A percentile compares a stretch with the other conserved stretches of the same genome.
Evolutionary conservation across 2,888 invertebrate genomes (phyloP).

Genomic region (Drosophila heteroneura): DNA sequence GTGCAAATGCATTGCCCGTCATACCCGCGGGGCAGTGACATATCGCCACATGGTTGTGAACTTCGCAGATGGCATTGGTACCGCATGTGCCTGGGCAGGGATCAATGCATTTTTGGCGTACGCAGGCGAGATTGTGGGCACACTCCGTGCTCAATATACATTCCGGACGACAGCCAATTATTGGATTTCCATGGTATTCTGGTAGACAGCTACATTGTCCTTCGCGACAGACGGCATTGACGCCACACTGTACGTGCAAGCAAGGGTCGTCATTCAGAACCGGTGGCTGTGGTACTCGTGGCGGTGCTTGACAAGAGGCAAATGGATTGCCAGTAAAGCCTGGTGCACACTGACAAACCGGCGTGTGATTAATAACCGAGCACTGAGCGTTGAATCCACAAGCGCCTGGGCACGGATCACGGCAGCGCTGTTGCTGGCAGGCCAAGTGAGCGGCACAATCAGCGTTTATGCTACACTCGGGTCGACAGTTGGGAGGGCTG

Average conservation of each 20-base stretch:
- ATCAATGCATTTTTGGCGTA: slow-evolving; percentile 89
- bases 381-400: slow-evolving; percentile 89
- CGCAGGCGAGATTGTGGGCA: slow-evolving; percentile 88
- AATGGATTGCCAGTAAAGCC: slow-evolving; percentile 89
- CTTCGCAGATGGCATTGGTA: slow-evolving; percentile 89
- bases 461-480: slow-evolving; percentile 90
- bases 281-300: slow-evolving; percentile 75
- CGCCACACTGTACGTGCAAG: slow-evolving; percentile 90
- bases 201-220: slow-evolving; percentile 90
- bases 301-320: slow-evolving; percentile 87
- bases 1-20: slow-evolving; percentile 89
- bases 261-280: slow-evolving; percentile 88
- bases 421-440: slow-evolving; percentile 90
- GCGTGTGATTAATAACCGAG: slow-evolving; percentile 89
- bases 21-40: slow-evolving; percentile 90
- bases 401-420: slow-evolving; percentile 90
- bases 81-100: slow-evolving; percentile 91
- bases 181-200: slow-evolving; percentile 88
- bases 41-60: slow-evolving; percentile 90
- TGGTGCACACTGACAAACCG: slow-evolving; percentile 88
- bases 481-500: slow-evolving; percentile 90
- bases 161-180: slow-evolving; percentile 89
- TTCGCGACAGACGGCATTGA: slow-evolving; percentile 89
- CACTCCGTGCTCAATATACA: slow-evolving; percentile 90
- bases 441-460: slow-evolving; percentile 90